Conservation (phyloP, 1,140 invertebrate genomes). For the Zaprionus inermis region DNA sequence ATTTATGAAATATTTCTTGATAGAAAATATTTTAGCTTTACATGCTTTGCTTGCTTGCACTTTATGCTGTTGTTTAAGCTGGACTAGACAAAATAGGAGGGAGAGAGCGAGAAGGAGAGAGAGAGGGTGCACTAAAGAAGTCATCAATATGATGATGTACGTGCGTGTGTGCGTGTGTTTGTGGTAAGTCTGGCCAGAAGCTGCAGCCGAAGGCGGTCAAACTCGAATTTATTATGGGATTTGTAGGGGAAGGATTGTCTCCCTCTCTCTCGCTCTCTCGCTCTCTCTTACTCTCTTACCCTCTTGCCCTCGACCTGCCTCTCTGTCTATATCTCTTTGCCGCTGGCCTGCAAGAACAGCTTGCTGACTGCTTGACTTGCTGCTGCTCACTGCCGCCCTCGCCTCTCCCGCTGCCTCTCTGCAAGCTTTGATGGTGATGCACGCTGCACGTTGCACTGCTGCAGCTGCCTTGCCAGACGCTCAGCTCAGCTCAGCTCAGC, state of each 20-base stretch:
- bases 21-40: background rate
- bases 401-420: background rate
- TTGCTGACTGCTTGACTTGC: slow-evolving; percentile 53
- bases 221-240: slow-evolving; percentile 46
- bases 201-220: slow-evolving; percentile 28
- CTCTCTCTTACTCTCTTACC: background rate
- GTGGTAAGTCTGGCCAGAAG: slow-evolving; percentile 12
- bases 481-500: background rate
- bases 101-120: background rate
- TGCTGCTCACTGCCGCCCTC: background rate
- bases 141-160: background rate
- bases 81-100: background rate
- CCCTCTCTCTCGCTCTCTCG: background rate
- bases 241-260: background rate
- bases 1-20: slow-evolving; percentile 8
- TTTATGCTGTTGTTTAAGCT: background rate
- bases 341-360: slow-evolving; percentile 31
- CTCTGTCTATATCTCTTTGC: background rate
- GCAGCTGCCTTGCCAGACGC: slow-evolving; percentile 23
- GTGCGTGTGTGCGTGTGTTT: slow-evolving; percentile 9
- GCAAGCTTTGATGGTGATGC: slow-evolving; percentile 10
- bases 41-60: background rate
- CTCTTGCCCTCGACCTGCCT: background rate
- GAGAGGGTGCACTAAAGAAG: background rate
- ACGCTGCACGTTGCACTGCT: slow-evolving; percentile 25